Evolutionary conservation across 1,140 invertebrate genomes (phyloP).

Genomic region (Chrysoperla carnea): DNA sequence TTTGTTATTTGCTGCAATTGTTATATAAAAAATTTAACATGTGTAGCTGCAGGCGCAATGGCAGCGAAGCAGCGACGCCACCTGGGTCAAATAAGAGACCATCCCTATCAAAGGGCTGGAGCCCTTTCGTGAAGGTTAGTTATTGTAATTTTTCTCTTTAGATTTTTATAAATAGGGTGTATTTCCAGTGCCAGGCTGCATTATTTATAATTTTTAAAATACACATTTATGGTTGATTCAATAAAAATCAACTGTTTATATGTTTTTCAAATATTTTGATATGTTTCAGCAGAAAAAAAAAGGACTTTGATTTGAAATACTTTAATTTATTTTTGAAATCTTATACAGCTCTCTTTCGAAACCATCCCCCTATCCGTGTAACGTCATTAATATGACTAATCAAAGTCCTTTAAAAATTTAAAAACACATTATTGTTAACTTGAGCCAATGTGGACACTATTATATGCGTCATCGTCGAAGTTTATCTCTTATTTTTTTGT

Average conservation of each 20-base stretch:
- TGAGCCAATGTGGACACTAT: constrained; percentile 14
- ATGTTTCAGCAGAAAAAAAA: no score
- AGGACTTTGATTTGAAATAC: no score
- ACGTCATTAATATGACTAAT: no score
- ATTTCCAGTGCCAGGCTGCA: constrained; percentile 17
- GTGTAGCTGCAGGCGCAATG: constrained; percentile 49
- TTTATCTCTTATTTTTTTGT: constrained; percentile 9
- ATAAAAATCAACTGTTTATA: constrained; percentile 10
- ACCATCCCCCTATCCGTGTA: no score
- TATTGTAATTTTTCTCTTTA: constrained; percentile 6
- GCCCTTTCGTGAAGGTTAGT: constrained; percentile 44
- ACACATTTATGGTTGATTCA: no score
- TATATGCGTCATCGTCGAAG: constrained; percentile 21
- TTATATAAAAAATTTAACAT: constrained; percentile 37
- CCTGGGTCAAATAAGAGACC: constrained; percentile 70
- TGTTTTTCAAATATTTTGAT: no score
- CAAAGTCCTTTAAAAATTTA: no score
- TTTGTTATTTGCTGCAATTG: constrained; percentile 11
- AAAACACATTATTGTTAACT: no score
- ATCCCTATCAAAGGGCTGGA: constrained; percentile 83
- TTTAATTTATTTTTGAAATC: no score
- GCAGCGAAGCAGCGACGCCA: constrained; percentile 57
- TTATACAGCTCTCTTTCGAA: no score
- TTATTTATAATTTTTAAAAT: constrained; percentile 7
- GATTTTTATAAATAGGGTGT: constrained; percentile 2